Evolutionary conservation across 2,113 vertebrate genomes (phyloP), one percentile per base, ranked within the genome.

Genomic region (Cyphomyrus plagiostoma): DNA sequence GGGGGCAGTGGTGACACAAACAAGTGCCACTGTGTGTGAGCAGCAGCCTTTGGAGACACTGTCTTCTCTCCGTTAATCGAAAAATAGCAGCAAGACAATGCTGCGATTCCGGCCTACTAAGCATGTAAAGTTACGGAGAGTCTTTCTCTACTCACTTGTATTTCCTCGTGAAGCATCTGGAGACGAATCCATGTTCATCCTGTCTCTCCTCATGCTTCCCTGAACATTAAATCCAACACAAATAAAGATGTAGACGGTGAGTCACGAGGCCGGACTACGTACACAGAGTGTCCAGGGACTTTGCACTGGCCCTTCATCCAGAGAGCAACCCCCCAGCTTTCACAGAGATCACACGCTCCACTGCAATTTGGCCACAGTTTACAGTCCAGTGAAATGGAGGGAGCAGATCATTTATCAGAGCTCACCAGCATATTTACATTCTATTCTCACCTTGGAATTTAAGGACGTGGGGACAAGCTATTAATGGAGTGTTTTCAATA

Each of bases 151-250:
- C 94, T 90, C 93, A 96, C 95, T 94, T 95, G 88, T 96, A 96
- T 92, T 95, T 96, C 70, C 95, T 92, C 23, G 92, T 95, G 91
- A 96, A 96, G 90, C 93, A 94, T 77, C 95, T 92, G 21, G 95
- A 93, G 74, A 96, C 92, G 1, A 90, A 26, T 62, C 94, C 95
- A 66, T 96, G 94, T 84, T 93, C 90, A 89, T 96, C 94, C 87
- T 95, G 94, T 89, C 88, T 93, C 89, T 95, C 95, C 80, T 96
- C 82, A 9, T 96, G 95, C 88, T 93, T 95, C 90, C 95, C 95
- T 96, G 89, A 2, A 91, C 90, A 90, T n/a, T 21, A 74, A 88
- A 56, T 45, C 5, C 70, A 6, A 50, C 39, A 53, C 39, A 82
- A 82, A 53, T 49, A 10, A 30, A 56, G 66, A 39, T n/a, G 48